Base-by-base conservation (phyloP, 2,888 invertebrate species). In the Erebia ligea region DNA sequence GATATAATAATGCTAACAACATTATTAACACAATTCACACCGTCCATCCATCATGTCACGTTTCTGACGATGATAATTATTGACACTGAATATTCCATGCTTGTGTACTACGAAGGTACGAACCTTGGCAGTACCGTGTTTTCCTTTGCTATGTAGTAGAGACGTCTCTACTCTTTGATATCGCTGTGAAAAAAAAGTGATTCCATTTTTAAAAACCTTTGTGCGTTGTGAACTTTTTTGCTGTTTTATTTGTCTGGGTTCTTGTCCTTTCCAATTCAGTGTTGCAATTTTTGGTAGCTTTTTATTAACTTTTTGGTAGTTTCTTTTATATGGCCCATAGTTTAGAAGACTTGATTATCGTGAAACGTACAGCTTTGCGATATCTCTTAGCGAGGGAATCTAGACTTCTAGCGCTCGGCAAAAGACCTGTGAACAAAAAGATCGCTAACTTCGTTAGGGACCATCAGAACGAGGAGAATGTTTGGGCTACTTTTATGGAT, bases 341-440 rank as follows among this genome's bases (percentile, higher is more conserved):
- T 72, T 75, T 91, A 59, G 90, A 92, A 78, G 91, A 91, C 57
- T 73, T 91, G 40, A 84, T 90, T 50, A 77, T 90, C 58, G 73
- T 90, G 1, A 87, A 91, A 76, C 82, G 85, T 70, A 85, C 84
- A 1, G 86, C 88, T 0, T 77, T 90, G 1, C 81, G 85, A 61
- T 90, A 89, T 73, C 75, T 92, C 5, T 70, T 91, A 6, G 86
- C 86, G 0, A 79, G 90, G 34, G 90, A 91, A 78, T 89, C 90
- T 0, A 86, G 78, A 62, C 81, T 91, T 0, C 67, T 91, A 11
- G 79, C 87, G 0, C 73, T 89, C 1, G 90, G 90, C 1, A 89
- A 90, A 64, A 87, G 79, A 19, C 90, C 90, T 0, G 81, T 89
- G 0, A 91, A 91, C 73, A 88, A 87, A 54, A 91, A 91, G 82